These are phyloP conservation scores for Micromussa lordhowensis DNA, from an alignment of 92 coral and sea anemone genomes.

Conservation along the genomic window DNA sequence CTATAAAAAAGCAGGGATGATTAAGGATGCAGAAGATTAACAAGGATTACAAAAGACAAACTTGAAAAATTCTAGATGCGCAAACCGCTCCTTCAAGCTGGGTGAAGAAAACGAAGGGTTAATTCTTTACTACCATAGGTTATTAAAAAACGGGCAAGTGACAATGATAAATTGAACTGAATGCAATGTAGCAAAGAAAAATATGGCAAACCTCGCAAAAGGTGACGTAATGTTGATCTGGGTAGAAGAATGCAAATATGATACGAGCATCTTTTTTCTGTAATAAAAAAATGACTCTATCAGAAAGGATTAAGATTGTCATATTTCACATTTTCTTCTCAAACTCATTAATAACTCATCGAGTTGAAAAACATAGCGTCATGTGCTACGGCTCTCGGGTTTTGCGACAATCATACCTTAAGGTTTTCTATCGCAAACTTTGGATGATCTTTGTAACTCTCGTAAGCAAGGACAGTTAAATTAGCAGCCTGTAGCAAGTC, in stretches of 20 bases:
- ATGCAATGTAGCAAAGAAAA: not conserved
- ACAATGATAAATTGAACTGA: not conserved
- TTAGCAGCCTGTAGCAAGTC: conserved; percentile 60
- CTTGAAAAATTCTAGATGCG: too few relatives aligned
- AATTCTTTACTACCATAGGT: not conserved
- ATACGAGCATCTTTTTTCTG: conserved; percentile 81
- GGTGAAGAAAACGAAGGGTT: not conserved
- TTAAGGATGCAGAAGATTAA: too few relatives aligned
- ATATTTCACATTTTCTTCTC: not conserved
- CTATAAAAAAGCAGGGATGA: too few relatives aligned
- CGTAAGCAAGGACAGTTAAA: conserved; percentile 71
- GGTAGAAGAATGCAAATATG: conserved; percentile 76
- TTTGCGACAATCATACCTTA: conserved; percentile 45
- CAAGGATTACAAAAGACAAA: too few relatives aligned
- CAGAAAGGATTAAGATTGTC: not conserved
- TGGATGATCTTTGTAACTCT: conserved; percentile 76
- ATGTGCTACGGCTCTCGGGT: not conserved
- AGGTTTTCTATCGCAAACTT: conserved; percentile 64
- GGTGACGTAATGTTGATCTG: conserved; percentile 63
- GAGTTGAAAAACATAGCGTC: too few relatives aligned
- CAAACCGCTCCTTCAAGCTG: too few relatives aligned
- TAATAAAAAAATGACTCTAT: not conserved
- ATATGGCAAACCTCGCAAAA: conserved; percentile 69
- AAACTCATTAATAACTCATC: too few relatives aligned
- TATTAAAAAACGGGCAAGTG: not conserved